Conservation (phyloP, 2,797 vertebrate genomes). For the Erpetoichthys calabaricus region DNA sequence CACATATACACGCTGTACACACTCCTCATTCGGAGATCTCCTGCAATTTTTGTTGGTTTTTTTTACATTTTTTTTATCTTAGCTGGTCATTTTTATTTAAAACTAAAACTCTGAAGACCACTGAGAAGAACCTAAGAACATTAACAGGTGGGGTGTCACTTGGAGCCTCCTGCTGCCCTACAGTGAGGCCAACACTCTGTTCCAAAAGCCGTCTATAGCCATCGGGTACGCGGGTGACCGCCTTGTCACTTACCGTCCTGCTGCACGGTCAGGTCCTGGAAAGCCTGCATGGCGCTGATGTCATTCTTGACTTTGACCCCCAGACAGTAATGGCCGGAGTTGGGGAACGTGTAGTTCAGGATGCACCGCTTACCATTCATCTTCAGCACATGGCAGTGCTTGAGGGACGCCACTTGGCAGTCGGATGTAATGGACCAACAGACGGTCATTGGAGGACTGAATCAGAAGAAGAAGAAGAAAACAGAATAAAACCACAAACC, state of each 20-base stretch:
- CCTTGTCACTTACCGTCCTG: conserved; percentile 44
- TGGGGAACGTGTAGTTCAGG: conserved; percentile 59
- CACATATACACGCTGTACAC: no score
- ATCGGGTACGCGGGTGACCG: no score
- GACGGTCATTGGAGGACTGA: conserved; percentile 64
- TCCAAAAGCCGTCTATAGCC: no score
- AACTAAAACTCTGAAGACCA: no score
- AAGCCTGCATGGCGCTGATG: conserved; percentile 56
- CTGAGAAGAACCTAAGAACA: no score
- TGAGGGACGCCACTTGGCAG: conserved; percentile 40
- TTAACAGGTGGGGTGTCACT: no score
- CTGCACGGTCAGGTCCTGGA: conserved; percentile 55
- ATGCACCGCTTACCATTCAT: conserved; percentile 49
- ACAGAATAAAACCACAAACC: neutral
- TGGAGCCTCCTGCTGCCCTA: no score
- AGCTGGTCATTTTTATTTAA: no score
- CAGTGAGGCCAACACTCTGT: no score
- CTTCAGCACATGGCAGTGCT: conserved; percentile 54
- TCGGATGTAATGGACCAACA: conserved; percentile 69
- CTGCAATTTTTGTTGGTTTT: no score
- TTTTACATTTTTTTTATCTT: no score
- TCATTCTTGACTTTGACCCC: conserved; percentile 58
- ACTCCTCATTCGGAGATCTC: no score
- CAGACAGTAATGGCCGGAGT: conserved; percentile 59
- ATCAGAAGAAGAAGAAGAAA: neutral